These are phyloP conservation scores for Callipepla squamata DNA, from an alignment of 2,113 vertebrate genomes.

Conservation along the genomic window DNA sequence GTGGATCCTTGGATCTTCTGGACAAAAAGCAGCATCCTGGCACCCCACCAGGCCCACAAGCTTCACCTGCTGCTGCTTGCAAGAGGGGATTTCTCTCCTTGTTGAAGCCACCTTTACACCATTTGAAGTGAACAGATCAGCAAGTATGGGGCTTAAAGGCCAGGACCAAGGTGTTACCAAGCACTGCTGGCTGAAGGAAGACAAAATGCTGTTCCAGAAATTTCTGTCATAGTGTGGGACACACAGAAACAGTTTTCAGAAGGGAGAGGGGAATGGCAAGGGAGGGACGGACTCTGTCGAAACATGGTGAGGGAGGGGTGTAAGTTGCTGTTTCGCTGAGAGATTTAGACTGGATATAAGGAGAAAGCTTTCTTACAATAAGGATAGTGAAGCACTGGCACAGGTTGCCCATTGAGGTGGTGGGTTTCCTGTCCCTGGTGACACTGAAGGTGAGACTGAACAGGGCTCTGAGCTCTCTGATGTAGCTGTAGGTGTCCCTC, in stretches of 20 bases:
- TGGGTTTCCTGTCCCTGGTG: no score
- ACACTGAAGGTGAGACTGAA: no score
- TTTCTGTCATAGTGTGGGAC: neutral
- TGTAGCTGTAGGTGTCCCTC: no score
- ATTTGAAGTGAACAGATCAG: neutral
- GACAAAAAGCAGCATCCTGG: neutral
- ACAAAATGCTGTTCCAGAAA: neutral
- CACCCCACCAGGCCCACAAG: fast-evolving
- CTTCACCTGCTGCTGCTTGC: neutral
- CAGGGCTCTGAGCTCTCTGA: no score
- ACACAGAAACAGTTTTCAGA: neutral
- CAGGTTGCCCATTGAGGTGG: no score
- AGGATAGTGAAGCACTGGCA: no score
- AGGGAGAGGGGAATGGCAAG: neutral
- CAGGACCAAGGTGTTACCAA: neutral
- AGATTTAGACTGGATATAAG: no score
- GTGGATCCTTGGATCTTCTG: neutral
- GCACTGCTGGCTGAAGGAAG: neutral
- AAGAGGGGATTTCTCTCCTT: neutral
- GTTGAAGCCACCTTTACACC: neutral
- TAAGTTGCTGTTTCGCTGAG: neutral
- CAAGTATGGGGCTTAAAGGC: neutral
- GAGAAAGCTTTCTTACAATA: no score
- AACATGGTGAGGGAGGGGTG: neutral
- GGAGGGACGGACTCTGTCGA: neutral